Evolutionary conservation across 2,113 vertebrate species (phyloP).

Genomic region (Sylvicapra grimmia): DNA sequence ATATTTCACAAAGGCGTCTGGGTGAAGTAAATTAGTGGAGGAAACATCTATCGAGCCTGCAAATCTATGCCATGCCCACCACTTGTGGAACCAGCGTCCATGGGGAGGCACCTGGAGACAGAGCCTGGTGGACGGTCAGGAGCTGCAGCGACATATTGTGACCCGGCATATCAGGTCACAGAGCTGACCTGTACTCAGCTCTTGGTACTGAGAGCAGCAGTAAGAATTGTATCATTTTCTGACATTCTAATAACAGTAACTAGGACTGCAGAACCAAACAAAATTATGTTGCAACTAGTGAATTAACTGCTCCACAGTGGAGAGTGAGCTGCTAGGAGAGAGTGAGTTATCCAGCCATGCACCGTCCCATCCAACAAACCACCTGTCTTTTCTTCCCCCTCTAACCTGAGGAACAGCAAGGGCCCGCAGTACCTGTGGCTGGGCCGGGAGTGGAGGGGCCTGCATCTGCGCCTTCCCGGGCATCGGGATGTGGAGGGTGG

Average conservation of each 20-base stretch:
- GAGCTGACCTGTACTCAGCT: background rate
- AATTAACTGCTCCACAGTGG: background rate
- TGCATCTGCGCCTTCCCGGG: conserved; percentile 73
- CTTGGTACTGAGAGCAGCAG: background rate
- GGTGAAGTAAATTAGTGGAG: background rate
- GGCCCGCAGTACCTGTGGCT: conserved; percentile 65
- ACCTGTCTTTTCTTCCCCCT: background rate
- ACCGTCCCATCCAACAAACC: background rate
- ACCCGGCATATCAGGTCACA: background rate
- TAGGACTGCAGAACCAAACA: background rate
- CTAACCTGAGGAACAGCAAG: background rate
- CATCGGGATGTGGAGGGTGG: conserved; percentile 64
- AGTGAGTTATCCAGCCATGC: background rate
- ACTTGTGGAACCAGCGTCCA: background rate
- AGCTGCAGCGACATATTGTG: background rate
- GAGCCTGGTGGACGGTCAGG: fast-evolving
- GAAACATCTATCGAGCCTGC: background rate
- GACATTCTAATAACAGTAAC: background rate
- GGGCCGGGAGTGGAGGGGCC: conserved; percentile 68
- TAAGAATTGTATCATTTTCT: background rate
- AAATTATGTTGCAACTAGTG: conserved; percentile 27
- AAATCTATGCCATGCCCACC: background rate
- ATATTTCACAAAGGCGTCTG: background rate
- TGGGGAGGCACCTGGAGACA: fast-evolving
- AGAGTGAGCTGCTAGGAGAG: background rate